phyloP scores from a whole-genome alignment of 2,888 invertebrate species.

The Rhamphomyia laevipes region DNA sequence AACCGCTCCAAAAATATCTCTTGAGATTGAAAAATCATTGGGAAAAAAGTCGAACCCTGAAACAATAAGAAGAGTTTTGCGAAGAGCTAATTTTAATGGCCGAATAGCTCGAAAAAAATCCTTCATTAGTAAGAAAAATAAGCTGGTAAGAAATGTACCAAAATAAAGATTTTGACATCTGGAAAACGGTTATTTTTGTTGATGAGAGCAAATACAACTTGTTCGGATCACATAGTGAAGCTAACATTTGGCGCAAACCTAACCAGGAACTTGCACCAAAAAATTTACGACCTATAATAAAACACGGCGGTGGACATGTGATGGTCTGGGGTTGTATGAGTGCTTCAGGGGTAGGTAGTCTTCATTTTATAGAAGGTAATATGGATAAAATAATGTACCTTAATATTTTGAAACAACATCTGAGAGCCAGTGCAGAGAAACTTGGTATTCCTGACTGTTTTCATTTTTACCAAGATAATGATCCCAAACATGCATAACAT shows the following conservation, averaged over 20 bases:
- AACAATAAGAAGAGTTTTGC: no score
- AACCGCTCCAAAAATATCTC: no score
- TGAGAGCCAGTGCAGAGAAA: not conserved
- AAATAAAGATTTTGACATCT: not conserved
- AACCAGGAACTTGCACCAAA: not conserved
- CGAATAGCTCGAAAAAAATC: no score
- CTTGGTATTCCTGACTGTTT: not conserved
- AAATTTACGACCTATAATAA: not conserved
- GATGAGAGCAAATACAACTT: not conserved
- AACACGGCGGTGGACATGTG: not conserved
- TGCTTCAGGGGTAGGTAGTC: not conserved
- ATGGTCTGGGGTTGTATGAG: slow-evolving; percentile 2
- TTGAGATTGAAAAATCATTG: no score
- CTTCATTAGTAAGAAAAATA: no score
- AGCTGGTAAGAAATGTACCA: no score
- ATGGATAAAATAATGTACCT: not conserved
- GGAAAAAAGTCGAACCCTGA: no score
- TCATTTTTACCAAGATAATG: slow-evolving; percentile 3
- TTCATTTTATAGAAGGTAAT: not conserved
- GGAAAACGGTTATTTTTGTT: not conserved
- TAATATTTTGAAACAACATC: not conserved
- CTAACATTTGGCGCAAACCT: not conserved
- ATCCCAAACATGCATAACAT: not conserved
- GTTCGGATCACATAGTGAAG: not conserved
- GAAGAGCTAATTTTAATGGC: no score